Evolutionary conservation across 2,797 vertebrate genomes (phyloP).

Genomic region (Delichon dasypus): DNA sequence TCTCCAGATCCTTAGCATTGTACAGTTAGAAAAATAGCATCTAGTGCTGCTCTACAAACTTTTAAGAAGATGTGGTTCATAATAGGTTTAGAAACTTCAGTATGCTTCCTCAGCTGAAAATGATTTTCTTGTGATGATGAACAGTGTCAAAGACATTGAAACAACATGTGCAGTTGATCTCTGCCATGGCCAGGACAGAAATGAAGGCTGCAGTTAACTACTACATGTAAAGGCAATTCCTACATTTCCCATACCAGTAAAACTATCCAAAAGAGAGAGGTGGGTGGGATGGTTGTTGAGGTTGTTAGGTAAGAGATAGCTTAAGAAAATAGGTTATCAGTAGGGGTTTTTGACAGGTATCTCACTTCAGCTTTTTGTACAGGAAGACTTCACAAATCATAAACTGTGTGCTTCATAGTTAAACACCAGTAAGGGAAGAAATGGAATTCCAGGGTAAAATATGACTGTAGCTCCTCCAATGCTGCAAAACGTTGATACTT

Average conservation of each 20-base stretch:
- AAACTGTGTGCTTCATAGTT: background rate
- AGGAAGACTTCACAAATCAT: background rate
- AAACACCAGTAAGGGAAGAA: background rate
- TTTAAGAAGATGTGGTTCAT: background rate
- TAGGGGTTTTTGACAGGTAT: background rate
- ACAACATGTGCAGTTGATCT: fast-evolving
- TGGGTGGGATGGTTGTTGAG: background rate
- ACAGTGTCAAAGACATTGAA: background rate
- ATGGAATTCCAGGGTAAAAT: background rate
- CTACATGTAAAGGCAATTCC: background rate
- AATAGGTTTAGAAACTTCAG: background rate
- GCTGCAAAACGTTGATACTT: background rate
- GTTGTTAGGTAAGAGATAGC: background rate
- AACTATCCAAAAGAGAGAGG: background rate
- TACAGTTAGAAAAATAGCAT: background rate
- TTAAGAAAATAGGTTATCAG: background rate
- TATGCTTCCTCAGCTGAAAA: background rate
- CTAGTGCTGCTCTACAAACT: background rate
- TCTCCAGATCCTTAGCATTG: background rate
- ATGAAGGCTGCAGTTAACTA: background rate
- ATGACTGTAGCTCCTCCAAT: background rate
- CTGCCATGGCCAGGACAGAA: background rate
- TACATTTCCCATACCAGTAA: background rate
- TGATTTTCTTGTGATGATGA: background rate
- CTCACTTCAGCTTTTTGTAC: background rate